phyloP scores from a whole-genome alignment of 1,140 invertebrate genomes.

The Scaptomyza montana region DNA sequence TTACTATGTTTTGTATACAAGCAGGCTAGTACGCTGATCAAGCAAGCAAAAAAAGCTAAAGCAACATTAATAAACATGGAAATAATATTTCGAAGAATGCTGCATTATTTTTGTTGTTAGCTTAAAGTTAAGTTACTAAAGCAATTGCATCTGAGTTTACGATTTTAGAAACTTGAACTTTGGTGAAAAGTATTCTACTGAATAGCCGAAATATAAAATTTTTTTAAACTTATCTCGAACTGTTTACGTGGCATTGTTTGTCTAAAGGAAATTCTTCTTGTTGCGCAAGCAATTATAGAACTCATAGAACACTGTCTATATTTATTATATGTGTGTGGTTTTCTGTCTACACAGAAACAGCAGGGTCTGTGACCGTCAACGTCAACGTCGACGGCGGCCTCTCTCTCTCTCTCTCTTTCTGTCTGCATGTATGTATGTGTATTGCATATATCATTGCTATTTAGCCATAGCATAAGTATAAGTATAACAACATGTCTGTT shows the following conservation, averaged over 20 bases:
- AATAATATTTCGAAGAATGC: too few species aligned
- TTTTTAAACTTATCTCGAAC: neutral
- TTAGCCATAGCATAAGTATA: slow-evolving; percentile 32
- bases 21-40: slow-evolving; percentile 25
- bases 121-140: too few species aligned
- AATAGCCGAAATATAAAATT: too few species aligned
- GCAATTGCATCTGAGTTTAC: too few species aligned
- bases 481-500: slow-evolving; percentile 19
- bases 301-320: slow-evolving; percentile 20
- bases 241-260: neutral
- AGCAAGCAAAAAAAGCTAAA: neutral
- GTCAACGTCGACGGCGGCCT: slow-evolving; percentile 30
- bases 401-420: slow-evolving; percentile 13
- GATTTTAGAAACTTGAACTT: too few species aligned
- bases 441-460: slow-evolving; percentile 35
- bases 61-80: too few species aligned
- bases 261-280: slow-evolving; percentile 16
- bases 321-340: slow-evolving; percentile 25
- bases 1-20: slow-evolving; percentile 17
- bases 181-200: too few species aligned
- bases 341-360: slow-evolving; percentile 15
- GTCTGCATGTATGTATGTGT: slow-evolving; percentile 39
- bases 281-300: slow-evolving; percentile 62
- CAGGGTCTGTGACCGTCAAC: slow-evolving; percentile 62
- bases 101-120: too few species aligned